phyloP scores from a whole-genome alignment of 2,797 vertebrate genomes.

The Catharus ustulatus region DNA sequence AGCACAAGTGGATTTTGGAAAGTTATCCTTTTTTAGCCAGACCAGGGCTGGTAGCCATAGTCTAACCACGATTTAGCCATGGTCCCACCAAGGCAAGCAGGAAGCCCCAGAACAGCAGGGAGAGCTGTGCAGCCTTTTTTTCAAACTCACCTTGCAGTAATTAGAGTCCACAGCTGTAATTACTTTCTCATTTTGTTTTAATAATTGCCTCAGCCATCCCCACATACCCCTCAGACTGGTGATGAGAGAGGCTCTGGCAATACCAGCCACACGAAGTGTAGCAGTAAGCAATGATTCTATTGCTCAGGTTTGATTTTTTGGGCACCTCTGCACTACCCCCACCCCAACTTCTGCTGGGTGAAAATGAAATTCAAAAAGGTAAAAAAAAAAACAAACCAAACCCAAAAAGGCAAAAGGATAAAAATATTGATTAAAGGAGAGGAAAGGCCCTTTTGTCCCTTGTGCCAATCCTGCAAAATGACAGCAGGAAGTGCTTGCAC shows the following conservation, averaged over 20 bases:
- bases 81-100: neutral
- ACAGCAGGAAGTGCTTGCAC: fast-evolving
- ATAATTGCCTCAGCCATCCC: constrained; percentile 32
- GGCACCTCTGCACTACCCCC: neutral
- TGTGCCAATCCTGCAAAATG: neutral
- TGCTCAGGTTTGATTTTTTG: neutral
- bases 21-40: neutral
- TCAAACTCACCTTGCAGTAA: constrained; percentile 46
- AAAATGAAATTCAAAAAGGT: neutral
- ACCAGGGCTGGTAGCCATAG: fast-evolving
- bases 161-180: constrained; percentile 52
- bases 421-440: neutral
- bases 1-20: fast-evolving
- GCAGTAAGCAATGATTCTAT: neutral
- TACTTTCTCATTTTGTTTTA: constrained; percentile 36
- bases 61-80: neutral
- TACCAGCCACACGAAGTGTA: fast-evolving
- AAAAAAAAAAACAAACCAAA: too few relatives aligned
- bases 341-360: fast-evolving
- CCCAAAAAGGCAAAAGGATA: neutral
- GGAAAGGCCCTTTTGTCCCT: neutral
- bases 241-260: neutral
- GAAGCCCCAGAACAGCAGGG: neutral
- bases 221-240: neutral
- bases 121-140: neutral